Conservation (phyloP, 2,797 vertebrate genomes). For the Eurystomus glaucurus region DNA sequence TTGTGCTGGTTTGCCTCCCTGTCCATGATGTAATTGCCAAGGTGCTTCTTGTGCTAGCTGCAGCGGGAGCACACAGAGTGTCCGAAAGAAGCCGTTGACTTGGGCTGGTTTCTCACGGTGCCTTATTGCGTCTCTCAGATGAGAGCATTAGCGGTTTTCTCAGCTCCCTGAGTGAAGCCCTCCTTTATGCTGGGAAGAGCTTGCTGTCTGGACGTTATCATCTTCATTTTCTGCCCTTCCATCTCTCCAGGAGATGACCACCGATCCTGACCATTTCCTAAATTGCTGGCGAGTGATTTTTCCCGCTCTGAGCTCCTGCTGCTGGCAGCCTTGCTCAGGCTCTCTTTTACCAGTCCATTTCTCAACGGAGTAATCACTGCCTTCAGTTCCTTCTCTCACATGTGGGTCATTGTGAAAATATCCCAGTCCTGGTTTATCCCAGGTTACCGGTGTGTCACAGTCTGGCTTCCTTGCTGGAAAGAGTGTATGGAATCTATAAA, state of each 20-base stretch:
- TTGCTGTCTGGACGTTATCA: background rate
- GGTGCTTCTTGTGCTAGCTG: background rate
- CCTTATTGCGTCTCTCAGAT: background rate
- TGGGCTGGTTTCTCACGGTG: background rate
- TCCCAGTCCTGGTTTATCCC: background rate
- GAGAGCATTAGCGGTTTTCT: background rate
- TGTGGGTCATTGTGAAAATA: background rate
- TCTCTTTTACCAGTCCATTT: background rate
- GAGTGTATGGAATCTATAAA: background rate
- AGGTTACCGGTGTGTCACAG: background rate
- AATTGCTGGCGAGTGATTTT: constrained; percentile 22
- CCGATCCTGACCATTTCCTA: background rate
- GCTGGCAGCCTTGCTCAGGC: background rate
- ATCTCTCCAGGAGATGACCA: background rate
- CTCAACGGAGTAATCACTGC: background rate
- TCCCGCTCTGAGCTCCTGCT: background rate
- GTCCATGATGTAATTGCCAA: background rate
- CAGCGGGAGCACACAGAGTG: background rate
- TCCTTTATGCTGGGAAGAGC: background rate
- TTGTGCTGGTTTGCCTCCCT: background rate
- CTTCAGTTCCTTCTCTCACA: background rate
- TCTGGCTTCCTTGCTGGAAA: background rate
- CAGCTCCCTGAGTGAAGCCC: background rate
- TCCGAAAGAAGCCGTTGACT: background rate
- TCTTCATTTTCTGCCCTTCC: constrained; percentile 36